Evolutionary conservation across 92 coral and sea anemone genomes (phyloP), one percentile per base, ranked within the genome.

Genomic region (Muricea muricata): DNA sequence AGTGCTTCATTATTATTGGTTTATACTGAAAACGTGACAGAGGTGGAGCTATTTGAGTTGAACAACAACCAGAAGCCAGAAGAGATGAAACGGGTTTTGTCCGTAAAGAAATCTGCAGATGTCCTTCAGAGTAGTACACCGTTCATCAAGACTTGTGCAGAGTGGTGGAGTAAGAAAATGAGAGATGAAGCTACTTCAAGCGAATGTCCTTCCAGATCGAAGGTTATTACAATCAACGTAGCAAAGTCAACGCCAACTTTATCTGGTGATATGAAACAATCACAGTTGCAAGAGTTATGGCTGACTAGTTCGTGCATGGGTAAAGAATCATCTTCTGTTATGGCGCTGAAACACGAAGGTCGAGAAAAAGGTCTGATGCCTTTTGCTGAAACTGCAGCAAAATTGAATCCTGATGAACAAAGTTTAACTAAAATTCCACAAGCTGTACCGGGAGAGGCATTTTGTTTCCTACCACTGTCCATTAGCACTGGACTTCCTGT

Each of bases 401-500:
- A 93, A 79, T 87, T 94, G 24, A 80, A 46, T n/a, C 6, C 23
- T 20, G 13, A 39, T 28, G 63, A 29, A 0, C 25, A 21, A 1
- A 46, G 73, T 21, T 15, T 3, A 17, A 31, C 46, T 15, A 23
- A 48, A 24, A 58, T 24, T 26, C 94, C 97, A 0, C 83, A 75
- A 66, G 84, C 86, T 39, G 87, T 93, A 25, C 47, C 23, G 34
- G 98, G 98, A 24, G 93, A 94, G 41, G 97, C 92, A 10, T 94
- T 94, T 79, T 88, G 84, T 81, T 91, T 91, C 7, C 89, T 94
- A 13, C 97, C 98, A 33, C 89, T 94, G 29, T 90, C 97, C 35
- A 58, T 89, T 41, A 94, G 76, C 82, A 94, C 97, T 40, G 97
- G 98, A 8, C 87, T 93, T 25, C 98, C 98, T 31, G 94, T 94